These are phyloP conservation scores for Epicauta chinensis DNA, from an alignment of 1,140 invertebrate species.

Conservation along the genomic window DNA sequence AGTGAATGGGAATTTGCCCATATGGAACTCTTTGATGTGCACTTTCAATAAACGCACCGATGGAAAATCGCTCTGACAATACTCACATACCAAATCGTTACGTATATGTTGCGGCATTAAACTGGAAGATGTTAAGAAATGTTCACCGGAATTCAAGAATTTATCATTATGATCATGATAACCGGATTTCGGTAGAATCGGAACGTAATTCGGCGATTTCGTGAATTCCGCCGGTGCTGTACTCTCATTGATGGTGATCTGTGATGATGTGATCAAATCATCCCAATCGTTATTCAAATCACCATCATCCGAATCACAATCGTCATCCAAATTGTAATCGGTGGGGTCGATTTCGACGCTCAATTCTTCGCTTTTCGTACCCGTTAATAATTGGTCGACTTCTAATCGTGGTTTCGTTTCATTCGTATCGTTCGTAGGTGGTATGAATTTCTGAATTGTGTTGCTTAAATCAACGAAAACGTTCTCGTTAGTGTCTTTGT, in stretches of 20 bases:
- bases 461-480: slow-evolving; percentile 36
- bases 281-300: slow-evolving; percentile 30
- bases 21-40: slow-evolving; percentile 34
- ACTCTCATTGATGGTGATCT: slow-evolving; percentile 21
- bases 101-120: neutral
- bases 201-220: slow-evolving; percentile 27
- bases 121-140: slow-evolving; percentile 28
- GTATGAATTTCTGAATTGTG: slow-evolving; percentile 34
- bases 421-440: slow-evolving; percentile 4
- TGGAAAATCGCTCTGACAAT: slow-evolving; percentile 28
- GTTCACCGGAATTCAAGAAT: slow-evolving; percentile 29
- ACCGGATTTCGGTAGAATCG: slow-evolving; percentile 32
- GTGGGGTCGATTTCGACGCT: slow-evolving; percentile 38
- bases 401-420: slow-evolving; percentile 17
- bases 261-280: slow-evolving; percentile 29
- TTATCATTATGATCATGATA: slow-evolving; percentile 14
- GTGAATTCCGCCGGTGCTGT: neutral
- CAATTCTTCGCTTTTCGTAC: slow-evolving; percentile 36
- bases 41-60: slow-evolving; percentile 24
- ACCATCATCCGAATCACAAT: slow-evolving; percentile 17
- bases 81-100: slow-evolving; percentile 27
- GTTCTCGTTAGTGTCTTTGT: slow-evolving; percentile 35
- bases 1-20: slow-evolving; percentile 35
- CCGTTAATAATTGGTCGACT: slow-evolving; percentile 27
- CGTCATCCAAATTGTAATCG: slow-evolving; percentile 27